A percentile compares a stretch with the other conserved stretches of the same genome.
Conservation (phyloP, 37 sponge, comb jelly and placozoan genomes). For the Spongilla lacustris region DNA sequence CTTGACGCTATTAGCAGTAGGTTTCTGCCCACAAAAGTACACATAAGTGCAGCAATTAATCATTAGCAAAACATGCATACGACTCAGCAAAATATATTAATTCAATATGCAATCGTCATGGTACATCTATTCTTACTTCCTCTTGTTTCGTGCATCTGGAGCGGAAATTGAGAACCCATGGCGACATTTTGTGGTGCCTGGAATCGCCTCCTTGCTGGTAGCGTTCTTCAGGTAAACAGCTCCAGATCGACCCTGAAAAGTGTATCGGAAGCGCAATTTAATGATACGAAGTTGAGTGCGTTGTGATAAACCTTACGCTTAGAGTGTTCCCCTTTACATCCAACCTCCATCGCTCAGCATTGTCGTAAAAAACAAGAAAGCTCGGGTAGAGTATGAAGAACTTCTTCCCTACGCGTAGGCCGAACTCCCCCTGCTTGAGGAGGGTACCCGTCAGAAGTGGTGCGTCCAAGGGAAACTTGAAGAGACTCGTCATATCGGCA, state of each 20-base stretch:
- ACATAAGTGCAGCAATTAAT: no score
- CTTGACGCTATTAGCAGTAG: slow-evolving; percentile 52
- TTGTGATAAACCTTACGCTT: not conserved
- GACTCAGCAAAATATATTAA: no score
- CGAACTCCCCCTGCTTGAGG: not conserved
- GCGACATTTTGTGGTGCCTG: not conserved
- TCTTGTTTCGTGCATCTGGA: not conserved
- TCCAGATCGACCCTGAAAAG: not conserved
- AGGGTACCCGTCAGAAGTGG: not conserved
- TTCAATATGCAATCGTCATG: no score
- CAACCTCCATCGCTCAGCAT: not conserved
- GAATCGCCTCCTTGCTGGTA: not conserved
- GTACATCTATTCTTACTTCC: not conserved
- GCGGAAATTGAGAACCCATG: not conserved
- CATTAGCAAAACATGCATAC: no score
- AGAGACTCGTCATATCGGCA: not conserved
- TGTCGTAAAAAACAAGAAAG: not conserved
- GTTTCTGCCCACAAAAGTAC: not conserved
- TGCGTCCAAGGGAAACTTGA: not conserved
- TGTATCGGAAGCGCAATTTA: not conserved
- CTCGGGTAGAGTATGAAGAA: not conserved
- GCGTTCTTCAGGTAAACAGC: not conserved
- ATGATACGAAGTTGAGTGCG: not conserved
- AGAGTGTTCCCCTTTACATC: not conserved
- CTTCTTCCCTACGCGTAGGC: not conserved